Evolutionary conservation across 1,140 invertebrate species (phyloP).

Genomic region (Drosophila kohkoa): DNA sequence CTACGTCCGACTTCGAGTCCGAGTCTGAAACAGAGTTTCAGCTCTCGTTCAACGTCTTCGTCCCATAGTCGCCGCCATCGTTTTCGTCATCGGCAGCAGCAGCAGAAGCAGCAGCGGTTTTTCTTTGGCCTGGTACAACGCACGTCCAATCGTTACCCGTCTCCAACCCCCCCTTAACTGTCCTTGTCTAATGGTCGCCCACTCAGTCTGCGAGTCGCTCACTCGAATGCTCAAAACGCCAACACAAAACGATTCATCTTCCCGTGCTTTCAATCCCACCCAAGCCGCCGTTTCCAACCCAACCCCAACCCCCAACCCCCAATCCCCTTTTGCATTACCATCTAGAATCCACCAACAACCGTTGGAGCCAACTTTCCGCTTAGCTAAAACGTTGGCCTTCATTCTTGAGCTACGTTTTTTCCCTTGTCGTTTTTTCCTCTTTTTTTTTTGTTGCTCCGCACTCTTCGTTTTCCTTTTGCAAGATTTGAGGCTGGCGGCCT

Average conservation of each 20-base stretch:
- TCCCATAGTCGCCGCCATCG: conserved; percentile 10
- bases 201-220: conserved; percentile 47
- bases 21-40: background rate
- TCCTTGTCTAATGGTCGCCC: conserved; percentile 35
- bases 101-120: conserved; percentile 22
- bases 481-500: conserved; percentile 60
- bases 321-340: conserved; percentile 4
- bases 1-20: background rate
- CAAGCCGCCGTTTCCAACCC: background rate
- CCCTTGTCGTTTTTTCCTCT: conserved; percentile 16
- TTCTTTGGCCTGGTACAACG: conserved; percentile 32
- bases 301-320: too few species aligned
- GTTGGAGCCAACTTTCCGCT: conserved; percentile 64
- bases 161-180: background rate
- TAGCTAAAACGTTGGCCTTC: conserved; percentile 70
- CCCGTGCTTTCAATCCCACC: conserved; percentile 62
- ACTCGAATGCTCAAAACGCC: conserved; percentile 78
- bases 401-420: conserved; percentile 60
- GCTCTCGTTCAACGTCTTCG: background rate
- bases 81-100: conserved; percentile 4
- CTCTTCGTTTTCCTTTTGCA: conserved; percentile 22
- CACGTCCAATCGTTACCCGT: conserved; percentile 15
- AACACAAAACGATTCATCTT: conserved; percentile 83
- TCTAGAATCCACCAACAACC: conserved; percentile 11
- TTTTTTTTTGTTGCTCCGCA: conserved; percentile 19